These are phyloP conservation scores for Dipodomys spectabilis DNA, from an alignment of 2,113 vertebrate species.

Conservation along the genomic window DNA sequence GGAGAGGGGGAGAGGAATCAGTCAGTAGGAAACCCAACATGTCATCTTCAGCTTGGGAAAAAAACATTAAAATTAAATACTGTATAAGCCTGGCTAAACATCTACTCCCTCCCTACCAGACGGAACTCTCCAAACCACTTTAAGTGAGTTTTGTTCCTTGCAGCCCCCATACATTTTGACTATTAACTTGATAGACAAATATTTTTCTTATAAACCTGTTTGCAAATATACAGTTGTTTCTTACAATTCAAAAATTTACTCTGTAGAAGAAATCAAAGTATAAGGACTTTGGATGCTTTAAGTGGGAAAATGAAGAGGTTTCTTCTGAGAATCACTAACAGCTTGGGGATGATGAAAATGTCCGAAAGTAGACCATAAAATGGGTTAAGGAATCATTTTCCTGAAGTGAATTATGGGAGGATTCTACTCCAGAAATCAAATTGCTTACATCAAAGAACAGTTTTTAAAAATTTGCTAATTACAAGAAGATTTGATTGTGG, in stretches of 20 bases:
- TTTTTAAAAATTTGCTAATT: slow-evolving; percentile 79
- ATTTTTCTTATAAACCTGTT: slow-evolving; percentile 76
- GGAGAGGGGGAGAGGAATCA: slow-evolving; percentile 83
- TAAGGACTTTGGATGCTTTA: slow-evolving; percentile 82
- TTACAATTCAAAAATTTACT: slow-evolving; percentile 80
- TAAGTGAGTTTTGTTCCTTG: slow-evolving; percentile 82
- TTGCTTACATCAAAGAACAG: slow-evolving; percentile 81
- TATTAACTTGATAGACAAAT: slow-evolving; percentile 83
- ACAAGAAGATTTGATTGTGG: slow-evolving; percentile 86
- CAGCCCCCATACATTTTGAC: slow-evolving; percentile 75
- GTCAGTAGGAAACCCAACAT: slow-evolving; percentile 86
- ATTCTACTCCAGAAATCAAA: slow-evolving; percentile 83
- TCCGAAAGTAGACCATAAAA: slow-evolving; percentile 83
- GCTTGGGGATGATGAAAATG: slow-evolving; percentile 86
- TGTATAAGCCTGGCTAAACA: slow-evolving; percentile 85
- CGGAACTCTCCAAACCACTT: slow-evolving; percentile 83
- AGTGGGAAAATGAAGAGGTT: slow-evolving; percentile 82
- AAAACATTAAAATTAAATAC: slow-evolving; percentile 84
- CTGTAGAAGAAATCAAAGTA: slow-evolving; percentile 78
- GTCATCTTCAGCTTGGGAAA: slow-evolving; percentile 84
- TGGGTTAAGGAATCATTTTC: slow-evolving; percentile 84
- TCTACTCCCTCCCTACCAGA: slow-evolving; percentile 84
- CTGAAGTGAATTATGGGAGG: slow-evolving; percentile 83
- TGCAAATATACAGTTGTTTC: slow-evolving; percentile 81
- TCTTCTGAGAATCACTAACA: slow-evolving; percentile 82